Conservation (phyloP, 1,140 invertebrate genomes). For the Leptinotarsa lineolata region DNA sequence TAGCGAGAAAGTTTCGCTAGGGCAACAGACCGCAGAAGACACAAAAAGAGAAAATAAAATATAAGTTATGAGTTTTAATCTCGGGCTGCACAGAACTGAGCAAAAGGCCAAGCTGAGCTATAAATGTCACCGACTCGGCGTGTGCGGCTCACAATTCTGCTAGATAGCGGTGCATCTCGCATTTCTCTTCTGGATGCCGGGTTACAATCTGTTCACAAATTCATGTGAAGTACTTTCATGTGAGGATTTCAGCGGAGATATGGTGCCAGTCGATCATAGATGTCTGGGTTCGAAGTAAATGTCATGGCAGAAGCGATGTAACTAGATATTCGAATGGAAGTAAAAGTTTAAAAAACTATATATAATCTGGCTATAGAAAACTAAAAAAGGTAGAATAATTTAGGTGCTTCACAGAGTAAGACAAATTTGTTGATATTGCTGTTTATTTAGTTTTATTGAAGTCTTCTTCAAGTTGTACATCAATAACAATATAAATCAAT, state of each 20-base stretch:
- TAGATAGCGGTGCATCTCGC: constrained; percentile 10
- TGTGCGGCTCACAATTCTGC: constrained; percentile 13
- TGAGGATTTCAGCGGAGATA: background rate
- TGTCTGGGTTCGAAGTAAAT: too few relatives aligned
- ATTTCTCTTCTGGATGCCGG: background rate
- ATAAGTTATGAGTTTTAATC: constrained; percentile 54
- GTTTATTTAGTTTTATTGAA: too few relatives aligned
- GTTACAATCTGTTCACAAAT: background rate
- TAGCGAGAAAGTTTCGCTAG: constrained; percentile 32
- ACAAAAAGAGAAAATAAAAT: constrained; percentile 34
- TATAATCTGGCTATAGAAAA: too few relatives aligned
- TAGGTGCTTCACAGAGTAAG: too few relatives aligned
- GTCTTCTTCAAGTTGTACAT: too few relatives aligned
- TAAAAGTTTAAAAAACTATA: too few relatives aligned
- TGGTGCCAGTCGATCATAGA: background rate
- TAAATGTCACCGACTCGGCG: constrained; percentile 43
- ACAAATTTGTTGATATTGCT: too few relatives aligned
- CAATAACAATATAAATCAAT: too few relatives aligned
- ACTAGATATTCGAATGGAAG: too few relatives aligned
- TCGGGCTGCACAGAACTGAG: constrained; percentile 41
- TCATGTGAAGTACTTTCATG: background rate
- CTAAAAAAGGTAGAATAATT: too few relatives aligned
- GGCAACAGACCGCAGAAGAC: constrained; percentile 31
- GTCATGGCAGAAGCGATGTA: too few relatives aligned
- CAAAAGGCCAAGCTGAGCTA: constrained; percentile 46